Base-by-base conservation (phyloP, 2,113 vertebrate species). In the Xiphophorus hellerii region DNA sequence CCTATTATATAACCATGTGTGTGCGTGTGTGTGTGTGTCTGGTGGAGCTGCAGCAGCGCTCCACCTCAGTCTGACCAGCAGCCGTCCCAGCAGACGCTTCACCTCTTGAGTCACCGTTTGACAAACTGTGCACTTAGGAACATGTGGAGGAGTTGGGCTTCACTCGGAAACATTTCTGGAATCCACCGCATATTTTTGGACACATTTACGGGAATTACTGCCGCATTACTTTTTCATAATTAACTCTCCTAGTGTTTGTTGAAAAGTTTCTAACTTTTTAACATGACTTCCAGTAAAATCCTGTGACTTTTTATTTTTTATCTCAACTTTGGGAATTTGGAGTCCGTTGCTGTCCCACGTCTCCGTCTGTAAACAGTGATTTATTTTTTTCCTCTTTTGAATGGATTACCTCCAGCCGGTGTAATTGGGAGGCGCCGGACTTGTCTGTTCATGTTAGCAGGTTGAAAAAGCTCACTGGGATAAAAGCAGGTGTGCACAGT, bases 41-140 rank as follows among this genome's bases (percentile, higher is more conserved):
- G 51, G 76, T 69, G 80, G 69, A 81, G 84, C 84, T 65, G 71
- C 76, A 78, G 80, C 69, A n/a, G 75, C 8, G 64, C 87, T 89
- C 87, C 84, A 75, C 89, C 81, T 90, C 89, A 87, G 82, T 84
- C 80, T 37, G 82, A 84, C 75, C 86, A 86, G 82, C 88, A 58
- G 74, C 61, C 60, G 83, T 87, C 74, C 78, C 84, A 68, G 74
- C 67, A 15, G 29, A 72, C 83, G 51, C 84, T 74, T 89, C 85
- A 85, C 82, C 79, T 87, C 35, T 86, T 78, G 81, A 78, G 80
- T 73, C 31, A 12, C 29, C 31, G 29, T 65, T 71, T 70, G 12
- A 64, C 69, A 76, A 82, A 87, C 35, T 15, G 76, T 54, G 54
- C 29, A 25, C 68, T 83, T 77, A 71, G 77, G 66, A 80, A 20